A percentile compares a stretch with the other conserved stretches of the same genome.
Evolutionary conservation across 2,888 invertebrate genomes (phyloP).

Genomic region (Hypselothyrea guttata): DNA sequence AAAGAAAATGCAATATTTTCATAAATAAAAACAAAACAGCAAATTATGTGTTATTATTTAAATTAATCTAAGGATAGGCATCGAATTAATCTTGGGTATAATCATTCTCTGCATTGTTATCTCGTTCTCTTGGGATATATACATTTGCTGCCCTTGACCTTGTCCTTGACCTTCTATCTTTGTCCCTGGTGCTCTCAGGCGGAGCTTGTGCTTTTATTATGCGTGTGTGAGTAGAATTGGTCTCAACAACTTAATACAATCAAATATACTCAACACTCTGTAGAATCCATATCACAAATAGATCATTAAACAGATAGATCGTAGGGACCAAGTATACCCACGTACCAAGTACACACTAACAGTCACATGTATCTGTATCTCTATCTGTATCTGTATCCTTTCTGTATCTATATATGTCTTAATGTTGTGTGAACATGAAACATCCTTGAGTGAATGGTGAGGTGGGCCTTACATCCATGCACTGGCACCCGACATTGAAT

Average conservation of each 20-base stretch:
- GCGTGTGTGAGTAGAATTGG: too few relatives aligned
- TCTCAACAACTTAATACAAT: too few relatives aligned
- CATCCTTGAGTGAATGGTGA: conserved; percentile 31
- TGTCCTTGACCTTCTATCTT: too few relatives aligned
- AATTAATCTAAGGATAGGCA: conserved; percentile 71
- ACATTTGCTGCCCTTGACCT: too few relatives aligned
- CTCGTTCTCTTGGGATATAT: too few relatives aligned
- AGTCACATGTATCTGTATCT: conserved; percentile 12
- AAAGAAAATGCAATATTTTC: conserved; percentile 75
- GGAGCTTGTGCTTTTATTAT: too few relatives aligned
- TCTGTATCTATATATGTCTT: conserved; percentile 14
- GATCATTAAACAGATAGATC: too few relatives aligned
- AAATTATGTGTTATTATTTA: conserved; percentile 78
- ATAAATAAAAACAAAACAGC: conserved; percentile 62
- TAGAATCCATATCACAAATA: too few relatives aligned
- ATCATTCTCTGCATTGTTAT: too few relatives aligned
- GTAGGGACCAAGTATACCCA: too few relatives aligned
- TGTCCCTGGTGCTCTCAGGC: too few relatives aligned
- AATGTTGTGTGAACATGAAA: conserved; percentile 26
- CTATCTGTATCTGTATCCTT: conserved; percentile 23
- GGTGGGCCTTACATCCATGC: conserved; percentile 19
- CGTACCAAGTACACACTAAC: conserved; percentile 16
- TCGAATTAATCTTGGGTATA: conserved; percentile 1
- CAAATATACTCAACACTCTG: too few relatives aligned
- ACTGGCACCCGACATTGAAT: conserved; percentile 3